Conservation (phyloP, 2,888 invertebrate genomes). For the Charanyca ferruginea region DNA sequence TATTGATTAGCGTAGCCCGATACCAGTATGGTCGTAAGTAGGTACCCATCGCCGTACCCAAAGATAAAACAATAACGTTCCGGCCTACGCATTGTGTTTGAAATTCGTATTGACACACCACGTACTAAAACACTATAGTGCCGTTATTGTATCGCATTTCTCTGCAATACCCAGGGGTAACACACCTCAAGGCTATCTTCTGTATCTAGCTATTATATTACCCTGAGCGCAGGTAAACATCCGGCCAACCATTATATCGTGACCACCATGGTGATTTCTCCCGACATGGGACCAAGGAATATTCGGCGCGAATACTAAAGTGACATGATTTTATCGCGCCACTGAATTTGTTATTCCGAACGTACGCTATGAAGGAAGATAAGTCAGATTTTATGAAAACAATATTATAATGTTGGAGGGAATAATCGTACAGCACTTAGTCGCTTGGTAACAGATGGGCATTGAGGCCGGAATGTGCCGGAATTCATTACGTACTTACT, state of each 20-base stretch:
- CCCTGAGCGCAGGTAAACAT: constrained; percentile 63
- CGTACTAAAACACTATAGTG: constrained; percentile 20
- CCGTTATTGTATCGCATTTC: constrained; percentile 49
- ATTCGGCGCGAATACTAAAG: constrained; percentile 57
- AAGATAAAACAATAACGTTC: constrained; percentile 36
- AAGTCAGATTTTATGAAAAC: constrained; percentile 54
- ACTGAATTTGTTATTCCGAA: constrained; percentile 55
- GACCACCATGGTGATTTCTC: constrained; percentile 56
- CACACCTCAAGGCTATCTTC: constrained; percentile 45
- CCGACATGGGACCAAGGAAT: constrained; percentile 44
- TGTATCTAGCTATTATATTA: constrained; percentile 56
- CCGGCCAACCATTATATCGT: constrained; percentile 54
- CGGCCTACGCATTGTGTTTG: constrained; percentile 27
- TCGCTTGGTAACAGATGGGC: constrained; percentile 52
- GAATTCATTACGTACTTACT: constrained; percentile 37
- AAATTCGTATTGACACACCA: constrained; percentile 45
- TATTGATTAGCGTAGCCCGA: constrained; percentile 26
- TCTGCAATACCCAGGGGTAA: constrained; percentile 44
- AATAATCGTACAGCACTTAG: constrained; percentile 53
- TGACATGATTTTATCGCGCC: constrained; percentile 45
- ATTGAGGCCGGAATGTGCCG: constrained; percentile 25
- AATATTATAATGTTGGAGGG: constrained; percentile 49
- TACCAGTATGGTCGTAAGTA: not conserved
- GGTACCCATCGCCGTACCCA: not conserved
- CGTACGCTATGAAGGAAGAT: constrained; percentile 28